Evolutionary conservation across 1,140 invertebrate species (phyloP), one percentile per base, ranked within the genome.

Genomic region (Drosophila nasuta): DNA sequence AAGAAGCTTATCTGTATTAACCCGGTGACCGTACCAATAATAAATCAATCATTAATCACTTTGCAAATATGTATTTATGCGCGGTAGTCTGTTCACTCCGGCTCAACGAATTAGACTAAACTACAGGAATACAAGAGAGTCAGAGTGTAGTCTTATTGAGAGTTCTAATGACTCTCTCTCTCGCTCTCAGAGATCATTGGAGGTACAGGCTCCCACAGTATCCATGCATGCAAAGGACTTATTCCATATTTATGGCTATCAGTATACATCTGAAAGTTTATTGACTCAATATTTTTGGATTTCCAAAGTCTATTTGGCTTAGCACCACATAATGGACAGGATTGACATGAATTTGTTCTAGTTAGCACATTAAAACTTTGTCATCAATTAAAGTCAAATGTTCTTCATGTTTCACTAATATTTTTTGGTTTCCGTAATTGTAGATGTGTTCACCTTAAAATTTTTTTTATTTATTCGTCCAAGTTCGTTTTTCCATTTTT

Each of bases 161-260:
- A 20, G 17, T 20, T 20, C 2, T 20, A 20, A 20, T 20, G 17
- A 20, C 17, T 20, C 17, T 20, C 17, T 20, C 17, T 20, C 17
- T 20, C 17, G 17, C 17, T 20, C 2, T 20, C 17, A 20, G 17
- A 20, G 17, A 20, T 20, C 17, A 20, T 20, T 20, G 17, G 17
- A 20, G 17, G 17, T 20, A 20, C 17, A 20, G 17, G 17, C 17
- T 20, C 17, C 17, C 17, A 20, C 17, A 20, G 20, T 25, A 69
- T 62, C 48, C 67, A 69, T 10, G 35, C 56, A 62, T 69, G 67
- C 15, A 70, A 43, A 46, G 67, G 67, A 33, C 58, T 62, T 51
- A 62, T 43, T 43, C 67, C 58, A 54, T 46, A 62, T 10, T 35
- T 28, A 35, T 60, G 48, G 10, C 11, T 35, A 11, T 41, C 30